phyloP scores from a whole-genome alignment of 1,140 invertebrate species.

The Centruroides vittatus region DNA sequence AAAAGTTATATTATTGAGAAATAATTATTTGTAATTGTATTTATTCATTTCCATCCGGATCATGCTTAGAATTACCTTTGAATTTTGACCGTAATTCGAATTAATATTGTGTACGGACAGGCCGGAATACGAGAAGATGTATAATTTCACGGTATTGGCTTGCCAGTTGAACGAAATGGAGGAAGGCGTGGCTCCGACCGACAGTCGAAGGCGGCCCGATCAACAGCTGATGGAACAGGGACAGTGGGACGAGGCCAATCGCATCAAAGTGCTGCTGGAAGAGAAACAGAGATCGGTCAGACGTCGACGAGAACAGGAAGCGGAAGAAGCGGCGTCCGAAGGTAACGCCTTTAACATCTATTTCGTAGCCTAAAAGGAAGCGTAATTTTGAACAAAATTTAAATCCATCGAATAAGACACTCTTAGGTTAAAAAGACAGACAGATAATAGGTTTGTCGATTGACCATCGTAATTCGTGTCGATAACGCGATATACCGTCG shows the following conservation, averaged over 20 bases:
- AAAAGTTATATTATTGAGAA: too few relatives aligned
- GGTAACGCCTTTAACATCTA: slow-evolving; percentile 30
- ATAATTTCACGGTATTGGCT: slow-evolving; percentile 87
- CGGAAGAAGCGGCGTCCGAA: slow-evolving; percentile 57
- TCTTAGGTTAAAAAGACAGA: too few relatives aligned
- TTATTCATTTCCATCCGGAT: too few relatives aligned
- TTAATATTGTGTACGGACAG: slow-evolving; percentile 28
- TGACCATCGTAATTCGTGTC: too few relatives aligned
- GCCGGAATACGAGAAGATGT: slow-evolving; percentile 58
- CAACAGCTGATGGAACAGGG: slow-evolving; percentile 96
- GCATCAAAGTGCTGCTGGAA: slow-evolving; percentile 72
- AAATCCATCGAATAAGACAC: too few relatives aligned
- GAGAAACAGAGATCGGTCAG: slow-evolving; percentile 76
- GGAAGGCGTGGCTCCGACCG: slow-evolving; percentile 83
- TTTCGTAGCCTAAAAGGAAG: too few relatives aligned
- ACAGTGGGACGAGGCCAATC: slow-evolving; percentile 90
- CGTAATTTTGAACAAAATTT: too few relatives aligned
- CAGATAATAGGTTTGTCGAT: too few relatives aligned
- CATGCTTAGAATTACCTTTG: too few relatives aligned
- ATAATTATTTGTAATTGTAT: too few relatives aligned
- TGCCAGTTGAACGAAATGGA: slow-evolving; percentile 93
- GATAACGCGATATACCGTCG: too few relatives aligned
- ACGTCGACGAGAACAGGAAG: slow-evolving; percentile 55
- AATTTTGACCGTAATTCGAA: too few relatives aligned
- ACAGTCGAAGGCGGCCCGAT: slow-evolving; percentile 84